Base-by-base conservation (phyloP, 2,888 invertebrate genomes). In the Eupeodes luniger region DNA sequence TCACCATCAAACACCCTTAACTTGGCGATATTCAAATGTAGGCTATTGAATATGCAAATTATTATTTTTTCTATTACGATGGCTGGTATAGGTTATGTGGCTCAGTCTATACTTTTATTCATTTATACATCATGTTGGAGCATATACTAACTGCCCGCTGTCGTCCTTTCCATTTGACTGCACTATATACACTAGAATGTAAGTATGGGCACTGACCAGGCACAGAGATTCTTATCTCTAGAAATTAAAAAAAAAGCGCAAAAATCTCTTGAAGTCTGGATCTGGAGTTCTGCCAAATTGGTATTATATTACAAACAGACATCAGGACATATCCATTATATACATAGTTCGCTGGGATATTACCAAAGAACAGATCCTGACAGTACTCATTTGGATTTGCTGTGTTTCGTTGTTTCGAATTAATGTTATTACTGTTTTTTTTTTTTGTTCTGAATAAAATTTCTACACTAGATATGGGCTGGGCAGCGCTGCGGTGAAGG, bases 291-390 rank as follows among this genome's bases (percentile, higher is more conserved):
- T 88, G 88, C 88, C 88, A 88, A 88, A 88, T 84, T 88, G 87
- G 87, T 84, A 88, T 84, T 77, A 88, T 84, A 88, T 88, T 88
- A 75, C 88, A 81, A 88, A 84, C 88, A 88, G 88, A 88, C 84
- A 81, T 84, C 81, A 57, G 87, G 84, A 84, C 81, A 88, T 84
- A 88, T 88, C 80, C 84, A 81, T 87, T 87, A 80, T 44, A 64
- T 66, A 40, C 40, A 55, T 79, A 78, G 77, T 78, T 81, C 67
- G 72, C 77, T 61, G 14, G 74, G 69, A 74, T 75, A 84, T 88
- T 84, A 84, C 78, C 55, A 61, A 81, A 49, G 66, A 81, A 67
- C 61, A 78, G 61, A 74, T 85, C 69, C 81, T 81, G 85, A 85
- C 85, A 81, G 85, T 61, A 81, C 69, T 84, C 87, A 83, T 87